phyloP scores from a whole-genome alignment of 2,888 invertebrate genomes.

The Xiphydria camelus region DNA sequence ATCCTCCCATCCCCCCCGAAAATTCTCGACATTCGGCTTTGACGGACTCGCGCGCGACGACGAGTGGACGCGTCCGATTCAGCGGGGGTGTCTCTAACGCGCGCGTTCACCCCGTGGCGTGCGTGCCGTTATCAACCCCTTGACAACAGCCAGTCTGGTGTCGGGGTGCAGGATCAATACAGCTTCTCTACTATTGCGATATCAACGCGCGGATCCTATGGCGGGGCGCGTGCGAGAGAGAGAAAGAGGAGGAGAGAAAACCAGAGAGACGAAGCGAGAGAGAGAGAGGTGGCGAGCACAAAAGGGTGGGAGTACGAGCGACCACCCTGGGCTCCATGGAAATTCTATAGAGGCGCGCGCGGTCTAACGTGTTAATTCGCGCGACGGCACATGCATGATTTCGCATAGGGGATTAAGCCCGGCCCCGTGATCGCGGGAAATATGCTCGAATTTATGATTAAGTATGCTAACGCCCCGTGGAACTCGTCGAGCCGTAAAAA shows the following conservation, averaged over 20 bases:
- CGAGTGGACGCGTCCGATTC: too few species aligned
- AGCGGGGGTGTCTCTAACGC: too few species aligned
- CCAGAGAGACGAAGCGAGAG: not conserved
- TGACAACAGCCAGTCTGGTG: conserved; percentile 46
- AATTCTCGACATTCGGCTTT: too few species aligned
- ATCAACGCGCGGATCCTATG: conserved; percentile 47
- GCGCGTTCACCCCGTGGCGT: too few species aligned
- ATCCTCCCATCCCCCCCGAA: too few species aligned
- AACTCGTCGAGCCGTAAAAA: conserved; percentile 23
- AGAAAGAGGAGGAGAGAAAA: not conserved
- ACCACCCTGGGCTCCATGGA: not conserved
- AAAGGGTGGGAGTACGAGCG: too few species aligned
- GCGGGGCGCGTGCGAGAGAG: conserved; percentile 24
- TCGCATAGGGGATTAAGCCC: conserved; percentile 18
- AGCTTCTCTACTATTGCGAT: conserved; percentile 49
- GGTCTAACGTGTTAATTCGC: conserved; percentile 25
- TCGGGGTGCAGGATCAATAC: conserved; percentile 43
- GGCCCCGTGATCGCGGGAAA: conserved; percentile 20
- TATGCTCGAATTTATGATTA: too few species aligned
- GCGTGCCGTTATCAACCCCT: conserved; percentile 47
- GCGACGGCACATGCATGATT: conserved; percentile 12
- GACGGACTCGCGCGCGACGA: too few species aligned
- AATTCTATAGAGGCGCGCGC: not conserved
- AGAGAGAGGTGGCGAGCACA: conserved; percentile 6
- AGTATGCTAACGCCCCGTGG: conserved; percentile 33